Percentiles rank a stretch among this genome's conserved stretches.
Evolutionary conservation across 2,888 invertebrate species (phyloP).

Genomic region (Pseudanteris insignis): DNA sequence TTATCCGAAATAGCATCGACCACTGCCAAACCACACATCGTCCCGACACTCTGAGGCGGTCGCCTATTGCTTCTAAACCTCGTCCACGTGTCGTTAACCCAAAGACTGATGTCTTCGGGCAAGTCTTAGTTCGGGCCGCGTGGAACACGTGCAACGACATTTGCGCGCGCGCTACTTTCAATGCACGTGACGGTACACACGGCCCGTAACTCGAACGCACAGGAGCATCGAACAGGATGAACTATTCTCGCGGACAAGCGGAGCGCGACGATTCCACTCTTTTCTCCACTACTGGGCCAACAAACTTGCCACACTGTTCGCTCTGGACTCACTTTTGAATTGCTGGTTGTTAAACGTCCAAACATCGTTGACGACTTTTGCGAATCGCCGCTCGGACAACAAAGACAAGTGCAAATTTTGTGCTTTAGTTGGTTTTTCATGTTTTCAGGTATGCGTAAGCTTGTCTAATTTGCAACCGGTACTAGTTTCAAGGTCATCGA

Average conservation of each 20-base stretch:
- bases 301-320: no score
- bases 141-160: neutral
- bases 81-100: conserved; percentile 17
- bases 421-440: no score
- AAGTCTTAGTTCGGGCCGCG: conserved; percentile 7
- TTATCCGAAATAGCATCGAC: conserved; percentile 90
- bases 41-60: conserved; percentile 64
- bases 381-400: no score
- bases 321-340: neutral
- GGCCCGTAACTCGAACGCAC: conserved; percentile 32
- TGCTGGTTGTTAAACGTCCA: conserved; percentile 24
- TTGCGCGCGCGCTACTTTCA: no score
- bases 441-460: no score
- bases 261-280: neutral
- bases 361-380: no score
- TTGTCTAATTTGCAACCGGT: no score
- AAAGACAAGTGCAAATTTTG: no score
- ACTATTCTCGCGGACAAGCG: neutral
- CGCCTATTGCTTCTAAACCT: conserved; percentile 33
- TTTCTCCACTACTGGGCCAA: no score
- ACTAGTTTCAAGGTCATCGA: no score
- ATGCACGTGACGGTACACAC: no score
- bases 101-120: conserved; percentile 24
- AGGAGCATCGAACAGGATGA: conserved; percentile 26
- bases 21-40: conserved; percentile 82